A percentile compares a stretch with the other conserved stretches of the same genome.
Evolutionary conservation across 2,797 vertebrate genomes (phyloP).

Genomic region (Neosilurus hyrtlii): DNA sequence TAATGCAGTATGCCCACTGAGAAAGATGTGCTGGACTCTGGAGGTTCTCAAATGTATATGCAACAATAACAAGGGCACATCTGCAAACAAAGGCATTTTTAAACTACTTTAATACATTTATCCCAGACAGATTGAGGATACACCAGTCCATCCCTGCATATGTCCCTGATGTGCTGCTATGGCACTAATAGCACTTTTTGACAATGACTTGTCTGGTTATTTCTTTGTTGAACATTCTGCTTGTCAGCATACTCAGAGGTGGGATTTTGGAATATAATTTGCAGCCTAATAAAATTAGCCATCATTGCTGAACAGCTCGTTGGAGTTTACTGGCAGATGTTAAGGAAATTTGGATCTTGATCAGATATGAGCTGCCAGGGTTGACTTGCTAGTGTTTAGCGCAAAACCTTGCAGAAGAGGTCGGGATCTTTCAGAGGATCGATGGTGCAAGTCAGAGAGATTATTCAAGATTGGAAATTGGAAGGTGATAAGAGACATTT

Average conservation of each 20-base stretch:
- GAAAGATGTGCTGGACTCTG: background rate
- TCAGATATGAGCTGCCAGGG: background rate
- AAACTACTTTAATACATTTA: too few relatives aligned
- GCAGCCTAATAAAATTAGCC: constrained; percentile 13
- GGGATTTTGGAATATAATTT: constrained; percentile 10
- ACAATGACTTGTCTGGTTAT: too few relatives aligned
- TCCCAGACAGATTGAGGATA: too few relatives aligned
- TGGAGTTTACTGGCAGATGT: constrained; percentile 16
- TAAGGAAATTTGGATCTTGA: background rate
- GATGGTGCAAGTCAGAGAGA: background rate
- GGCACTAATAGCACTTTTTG: background rate
- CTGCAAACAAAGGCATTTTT: too few relatives aligned
- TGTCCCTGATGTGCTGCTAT: background rate
- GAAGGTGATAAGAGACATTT: background rate
- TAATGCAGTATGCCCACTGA: background rate
- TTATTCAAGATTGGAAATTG: background rate
- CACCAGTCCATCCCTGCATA: too few relatives aligned
- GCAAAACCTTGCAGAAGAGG: background rate
- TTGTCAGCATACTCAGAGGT: background rate
- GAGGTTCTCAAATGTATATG: too few relatives aligned
- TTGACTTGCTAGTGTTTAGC: background rate
- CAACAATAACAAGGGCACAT: too few relatives aligned
- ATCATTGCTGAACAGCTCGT: constrained; percentile 7
- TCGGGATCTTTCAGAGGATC: background rate
- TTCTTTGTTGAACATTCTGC: background rate